These are phyloP conservation scores for Ochlodes sylvanus DNA, from an alignment of 2,888 invertebrate species.

Conservation along the genomic window DNA sequence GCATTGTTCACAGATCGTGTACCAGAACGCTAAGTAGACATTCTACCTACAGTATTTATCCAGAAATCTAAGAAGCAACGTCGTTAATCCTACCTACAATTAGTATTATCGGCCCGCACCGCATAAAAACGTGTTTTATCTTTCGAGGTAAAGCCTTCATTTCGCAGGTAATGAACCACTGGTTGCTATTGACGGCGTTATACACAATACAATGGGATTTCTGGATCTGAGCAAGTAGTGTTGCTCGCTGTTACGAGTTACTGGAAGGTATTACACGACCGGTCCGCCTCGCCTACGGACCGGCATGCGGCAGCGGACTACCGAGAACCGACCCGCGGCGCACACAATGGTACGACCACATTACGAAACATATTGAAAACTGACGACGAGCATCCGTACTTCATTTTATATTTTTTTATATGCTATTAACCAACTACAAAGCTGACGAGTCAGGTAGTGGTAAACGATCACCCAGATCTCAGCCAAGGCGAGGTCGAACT, in stretches of 20 bases:
- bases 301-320: not conserved
- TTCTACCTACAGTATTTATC: no score
- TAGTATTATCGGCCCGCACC: no score
- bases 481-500: no score
- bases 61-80: no score
- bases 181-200: not conserved
- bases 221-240: not conserved
- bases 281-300: not conserved
- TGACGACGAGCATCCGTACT: no score
- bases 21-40: no score
- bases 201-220: constrained; percentile 1
- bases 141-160: not conserved
- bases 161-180: not conserved
- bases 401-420: no score
- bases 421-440: no score
- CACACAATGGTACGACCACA: not conserved
- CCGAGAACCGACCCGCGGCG: not conserved
- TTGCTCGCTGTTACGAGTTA: not conserved
- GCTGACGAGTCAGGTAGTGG: no score
- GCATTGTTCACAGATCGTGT: no score
- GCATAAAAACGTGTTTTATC: not conserved
- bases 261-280: not conserved
- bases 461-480: no score
- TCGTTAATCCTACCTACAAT: no score
- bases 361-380: not conserved